Base-by-base conservation (phyloP, 1,140 invertebrate species). In the Colletes latitarsis region DNA sequence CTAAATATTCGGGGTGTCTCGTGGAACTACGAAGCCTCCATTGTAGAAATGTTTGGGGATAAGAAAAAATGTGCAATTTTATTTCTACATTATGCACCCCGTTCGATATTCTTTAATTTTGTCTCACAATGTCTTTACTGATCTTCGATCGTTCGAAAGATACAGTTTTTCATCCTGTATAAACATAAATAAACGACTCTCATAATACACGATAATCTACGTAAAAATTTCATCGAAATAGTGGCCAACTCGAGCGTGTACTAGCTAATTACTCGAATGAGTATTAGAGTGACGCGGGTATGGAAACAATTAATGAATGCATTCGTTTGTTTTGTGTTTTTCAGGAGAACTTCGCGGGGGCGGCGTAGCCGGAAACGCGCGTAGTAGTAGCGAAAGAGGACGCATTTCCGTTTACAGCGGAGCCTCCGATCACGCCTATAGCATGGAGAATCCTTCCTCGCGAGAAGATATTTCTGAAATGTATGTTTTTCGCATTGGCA, bases 381-480 rank as follows among this genome's bases (percentile, higher is more conserved):
- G 91, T 30, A 87, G 88, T 67, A 92, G 87, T 86, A 86, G 86
- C 87, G 92, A 93, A 80, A 90, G 91, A 87, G 90, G 91, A 89
- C 91, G 93, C 77, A 85, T 90, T 88, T 91, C 90, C 77, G 89
- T 85, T 88, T 92, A 90, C 81, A 80, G 82, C 73, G 87, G 89
- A 77, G 86, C 78, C 49, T 73, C 79, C 69, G 92, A 93, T 90
- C 92, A 93, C 89, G 87, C 88, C 66, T 91, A 93, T 83, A 92
- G 86, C 66, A 92, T 93, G 89, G 93, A 93, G 81, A 90, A 92
- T 82, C 93, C 92, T 66, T 92, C 92, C 14, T 92, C 91, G 15
- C 89, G 91, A 83, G 93, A 93, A 87, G 93, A 93, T 82, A 93
- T 93, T 77, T 91, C 92, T 52, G 93, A 93, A 90, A 93, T 93